phyloP scores from a whole-genome alignment of 37 sponge, comb jelly and placozoan species.

The Cliona cf. orientalis region DNA sequence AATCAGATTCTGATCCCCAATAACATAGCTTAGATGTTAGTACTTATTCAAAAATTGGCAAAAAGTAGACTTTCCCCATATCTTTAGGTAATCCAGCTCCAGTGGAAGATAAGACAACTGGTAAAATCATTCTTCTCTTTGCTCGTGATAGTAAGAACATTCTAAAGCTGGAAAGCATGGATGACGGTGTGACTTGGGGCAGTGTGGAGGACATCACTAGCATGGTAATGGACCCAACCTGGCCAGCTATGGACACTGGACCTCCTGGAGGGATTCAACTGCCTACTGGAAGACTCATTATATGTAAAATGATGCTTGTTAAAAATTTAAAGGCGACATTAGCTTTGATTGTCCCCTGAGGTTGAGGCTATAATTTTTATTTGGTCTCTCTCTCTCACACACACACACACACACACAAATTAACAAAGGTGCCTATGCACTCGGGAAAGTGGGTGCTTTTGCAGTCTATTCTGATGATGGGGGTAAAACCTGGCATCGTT shows the following conservation, averaged over 20 bases:
- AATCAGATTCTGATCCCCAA: neutral
- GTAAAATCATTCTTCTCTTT: conserved; percentile 3
- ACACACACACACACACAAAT: too few relatives aligned
- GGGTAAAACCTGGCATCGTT: conserved; percentile 18
- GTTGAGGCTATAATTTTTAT: neutral
- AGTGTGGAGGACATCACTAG: conserved; percentile 1
- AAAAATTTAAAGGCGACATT: too few relatives aligned
- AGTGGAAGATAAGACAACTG: neutral
- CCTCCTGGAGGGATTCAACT: conserved; percentile 32
- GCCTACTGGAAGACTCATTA: conserved; percentile 24
- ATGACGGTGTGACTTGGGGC: conserved; percentile 29
- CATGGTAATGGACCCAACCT: neutral
- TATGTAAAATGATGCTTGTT: too few relatives aligned
- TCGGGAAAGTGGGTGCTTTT: conserved; percentile 9
- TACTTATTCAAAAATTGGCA: neutral
- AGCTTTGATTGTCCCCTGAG: neutral
- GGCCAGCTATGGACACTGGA: conserved; percentile 3
- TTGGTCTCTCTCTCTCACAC: too few relatives aligned
- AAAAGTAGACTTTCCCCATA: neutral
- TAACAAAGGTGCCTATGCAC: conserved; percentile 33
- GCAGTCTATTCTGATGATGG: conserved; percentile 28
- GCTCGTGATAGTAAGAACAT: conserved; percentile 19
- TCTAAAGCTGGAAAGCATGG: conserved; percentile 4
- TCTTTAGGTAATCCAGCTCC: conserved; percentile 28
- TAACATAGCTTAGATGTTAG: neutral